phyloP scores from a whole-genome alignment of 1,140 invertebrate genomes.

The Zaprionus gabonicus region DNA sequence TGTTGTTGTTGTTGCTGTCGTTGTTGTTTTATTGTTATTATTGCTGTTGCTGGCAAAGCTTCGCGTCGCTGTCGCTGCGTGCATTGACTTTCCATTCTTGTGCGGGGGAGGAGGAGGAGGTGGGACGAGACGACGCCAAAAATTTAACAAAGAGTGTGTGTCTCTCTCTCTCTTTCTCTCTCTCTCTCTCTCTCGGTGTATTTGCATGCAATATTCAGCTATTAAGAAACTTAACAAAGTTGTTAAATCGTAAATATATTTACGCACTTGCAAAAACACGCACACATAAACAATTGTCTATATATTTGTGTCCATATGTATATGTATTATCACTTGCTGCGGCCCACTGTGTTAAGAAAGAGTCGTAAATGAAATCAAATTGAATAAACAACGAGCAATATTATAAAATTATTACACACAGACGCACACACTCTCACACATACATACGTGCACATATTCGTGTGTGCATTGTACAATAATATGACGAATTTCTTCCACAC shows the following conservation, averaged over 20 bases:
- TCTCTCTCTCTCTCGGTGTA: slow-evolving; percentile 6
- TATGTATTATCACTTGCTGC: slow-evolving; percentile 50
- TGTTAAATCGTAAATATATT: slow-evolving; percentile 3
- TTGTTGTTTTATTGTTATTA: slow-evolving; percentile 27
- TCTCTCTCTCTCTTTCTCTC: slow-evolving; percentile 13
- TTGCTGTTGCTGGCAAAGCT: slow-evolving; percentile 37
- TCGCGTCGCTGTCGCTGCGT: slow-evolving; percentile 59
- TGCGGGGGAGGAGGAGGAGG: not conserved
- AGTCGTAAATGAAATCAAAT: slow-evolving; percentile 74
- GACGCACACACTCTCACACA: slow-evolving; percentile 22
- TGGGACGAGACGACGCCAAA: not conserved
- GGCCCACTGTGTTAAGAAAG: slow-evolving; percentile 31
- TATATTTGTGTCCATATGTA: not conserved
- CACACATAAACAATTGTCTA: not conserved
- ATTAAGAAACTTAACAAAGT: slow-evolving; percentile 5
- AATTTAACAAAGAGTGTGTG: slow-evolving; percentile 16
- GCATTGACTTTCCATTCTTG: slow-evolving; percentile 80
- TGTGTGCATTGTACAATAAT: slow-evolving; percentile 5
- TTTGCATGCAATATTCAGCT: slow-evolving; percentile 63
- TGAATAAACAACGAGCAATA: slow-evolving; percentile 46
- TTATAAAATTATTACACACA: slow-evolving; percentile 33
- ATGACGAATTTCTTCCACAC: slow-evolving; percentile 70
- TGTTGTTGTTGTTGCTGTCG: not conserved
- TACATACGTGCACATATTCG: slow-evolving; percentile 25
- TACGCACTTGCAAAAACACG: not conserved